Percentiles rank a stretch among this genome's conserved stretches.
Evolutionary conservation across 2,888 invertebrate species (phyloP).

Genomic region (Anoncus sp.): DNA sequence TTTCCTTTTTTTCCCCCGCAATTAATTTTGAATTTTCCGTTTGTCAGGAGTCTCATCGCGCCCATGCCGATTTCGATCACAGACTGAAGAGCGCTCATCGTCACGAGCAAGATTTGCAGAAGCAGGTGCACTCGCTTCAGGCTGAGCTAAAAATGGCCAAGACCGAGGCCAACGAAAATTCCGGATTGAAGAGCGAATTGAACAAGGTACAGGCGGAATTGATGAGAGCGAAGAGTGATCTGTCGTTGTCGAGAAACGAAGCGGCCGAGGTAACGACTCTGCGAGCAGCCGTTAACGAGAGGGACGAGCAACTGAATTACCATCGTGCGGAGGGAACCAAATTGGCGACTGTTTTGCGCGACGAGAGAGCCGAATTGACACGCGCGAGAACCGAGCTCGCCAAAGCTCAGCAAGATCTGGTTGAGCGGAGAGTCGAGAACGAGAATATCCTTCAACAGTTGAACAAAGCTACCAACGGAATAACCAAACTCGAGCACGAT

Average conservation of each 20-base stretch:
- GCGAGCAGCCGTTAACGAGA: conserved; percentile 65
- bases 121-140: conserved; percentile 80
- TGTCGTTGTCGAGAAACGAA: conserved; percentile 72
- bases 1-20: too few relatives aligned
- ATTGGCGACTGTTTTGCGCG: conserved; percentile 77
- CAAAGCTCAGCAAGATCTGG: conserved; percentile 67
- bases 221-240: conserved; percentile 73
- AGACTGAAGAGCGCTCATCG: conserved; percentile 84
- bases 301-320: conserved; percentile 74
- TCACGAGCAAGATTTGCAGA: conserved; percentile 86
- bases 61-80: conserved; percentile 85
- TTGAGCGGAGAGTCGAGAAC: conserved; percentile 68
- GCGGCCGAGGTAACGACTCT: conserved; percentile 71
- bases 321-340: conserved; percentile 74
- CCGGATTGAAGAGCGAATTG: conserved; percentile 82
- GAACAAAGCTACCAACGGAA: conserved; percentile 69
- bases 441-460: conserved; percentile 70
- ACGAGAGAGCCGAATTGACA: conserved; percentile 69
- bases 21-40: background rate
- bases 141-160: conserved; percentile 80
- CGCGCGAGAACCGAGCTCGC: conserved; percentile 66
- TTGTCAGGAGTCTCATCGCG: conserved; percentile 84
- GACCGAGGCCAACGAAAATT: conserved; percentile 73
- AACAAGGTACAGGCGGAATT: conserved; percentile 78
- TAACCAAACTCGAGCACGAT: conserved; percentile 67